Evolutionary conservation across 2,797 vertebrate species (phyloP).

Genomic region (Melanogrammus aeglefinus): DNA sequence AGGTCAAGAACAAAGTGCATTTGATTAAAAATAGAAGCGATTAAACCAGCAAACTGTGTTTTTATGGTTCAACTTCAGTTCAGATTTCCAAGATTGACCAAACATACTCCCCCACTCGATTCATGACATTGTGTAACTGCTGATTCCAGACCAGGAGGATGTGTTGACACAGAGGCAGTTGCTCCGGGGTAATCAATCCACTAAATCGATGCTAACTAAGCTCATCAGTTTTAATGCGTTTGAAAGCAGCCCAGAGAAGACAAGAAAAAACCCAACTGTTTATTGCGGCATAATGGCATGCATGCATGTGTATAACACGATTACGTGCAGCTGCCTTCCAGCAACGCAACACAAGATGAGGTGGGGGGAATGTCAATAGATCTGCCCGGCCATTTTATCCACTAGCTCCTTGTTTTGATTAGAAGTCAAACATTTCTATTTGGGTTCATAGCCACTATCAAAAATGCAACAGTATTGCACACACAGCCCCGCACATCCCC

Average conservation of each 20-base stretch:
- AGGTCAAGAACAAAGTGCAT: not conserved
- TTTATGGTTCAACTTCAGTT: too few relatives aligned
- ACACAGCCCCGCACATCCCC: not conserved
- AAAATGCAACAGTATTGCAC: not conserved
- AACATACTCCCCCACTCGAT: not conserved
- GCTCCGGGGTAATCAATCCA: conserved; percentile 53
- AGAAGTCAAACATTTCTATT: not conserved
- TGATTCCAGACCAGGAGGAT: conserved; percentile 27
- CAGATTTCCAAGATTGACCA: too few relatives aligned
- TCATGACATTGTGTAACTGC: conserved; percentile 19
- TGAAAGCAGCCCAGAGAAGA: conserved; percentile 43
- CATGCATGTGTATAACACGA: conserved; percentile 37
- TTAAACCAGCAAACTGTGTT: too few relatives aligned
- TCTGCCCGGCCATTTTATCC: not conserved
- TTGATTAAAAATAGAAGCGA: not conserved
- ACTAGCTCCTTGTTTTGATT: not conserved
- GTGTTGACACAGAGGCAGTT: conserved; percentile 49
- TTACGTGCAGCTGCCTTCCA: conserved; percentile 33
- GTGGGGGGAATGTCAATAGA: not conserved
- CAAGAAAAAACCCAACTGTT: conserved; percentile 27
- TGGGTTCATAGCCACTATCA: not conserved
- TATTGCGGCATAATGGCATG: conserved; percentile 43
- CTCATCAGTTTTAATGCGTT: conserved; percentile 52
- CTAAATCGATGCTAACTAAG: conserved; percentile 52
- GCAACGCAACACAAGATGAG: conserved; percentile 6